Base-by-base conservation (phyloP, 2,888 invertebrate species). In the Eucera pruinosa region DNA sequence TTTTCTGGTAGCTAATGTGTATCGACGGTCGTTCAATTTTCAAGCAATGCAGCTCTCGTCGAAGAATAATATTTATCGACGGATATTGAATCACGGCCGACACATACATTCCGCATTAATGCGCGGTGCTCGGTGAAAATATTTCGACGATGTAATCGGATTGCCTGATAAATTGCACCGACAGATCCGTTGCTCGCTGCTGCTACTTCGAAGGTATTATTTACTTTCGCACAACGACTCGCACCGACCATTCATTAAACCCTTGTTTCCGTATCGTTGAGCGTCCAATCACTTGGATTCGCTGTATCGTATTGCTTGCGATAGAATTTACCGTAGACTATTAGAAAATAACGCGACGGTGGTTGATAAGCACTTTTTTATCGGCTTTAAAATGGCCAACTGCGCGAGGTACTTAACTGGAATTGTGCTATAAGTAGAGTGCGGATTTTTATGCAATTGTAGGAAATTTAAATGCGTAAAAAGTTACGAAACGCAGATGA, bases 61-160 rank as follows among this genome's bases (percentile, higher is more conserved):
- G 66, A 66, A 45, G 62, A 75, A 70, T 72, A 79, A 77, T 79
- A 79, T 79, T 79, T 77, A 77, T 71, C 71, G 68, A 54, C 64
- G 77, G 68, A 72, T 72, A 77, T 77, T 65, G 77, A 72, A 77
- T 72, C 77, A 61, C 43, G 52, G 23, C 15, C 64, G 64, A 43
- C 65, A 50, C 60, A 54, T 60, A 54, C 54, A 71, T 70, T 60
- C 48, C 55, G 50, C 79, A 36, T 68, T 72, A 72, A 78, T 78
- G 61, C 72, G 61, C 69, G 58, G 52, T 47, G 43, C 62, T 30
- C 30, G 48, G 39, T 45, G 67, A 77, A 71, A 79, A 79, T 79
- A 79, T 79, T 79, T 77, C 77, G 60, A 71, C 67, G 71, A 45
- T 67, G 67, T 77, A 79, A 79, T 79, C 77, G 77, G 76, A 79